Percentiles rank a stretch among this genome's conserved stretches.
Evolutionary conservation across 2,797 vertebrate species (phyloP).

Genomic region (Pteronotus mesoamericanus): DNA sequence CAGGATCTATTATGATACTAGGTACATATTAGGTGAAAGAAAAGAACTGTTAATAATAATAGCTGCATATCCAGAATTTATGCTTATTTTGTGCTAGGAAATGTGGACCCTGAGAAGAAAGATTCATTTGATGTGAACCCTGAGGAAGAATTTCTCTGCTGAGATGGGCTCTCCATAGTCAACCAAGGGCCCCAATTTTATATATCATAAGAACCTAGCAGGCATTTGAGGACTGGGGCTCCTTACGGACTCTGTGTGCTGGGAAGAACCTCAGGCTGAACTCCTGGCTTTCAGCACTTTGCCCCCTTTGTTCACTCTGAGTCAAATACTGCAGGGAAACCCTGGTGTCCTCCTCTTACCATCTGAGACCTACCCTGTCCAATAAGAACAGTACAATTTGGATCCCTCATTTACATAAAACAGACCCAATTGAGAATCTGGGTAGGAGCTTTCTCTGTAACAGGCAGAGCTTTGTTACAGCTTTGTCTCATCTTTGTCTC

Average conservation of each 20-base stretch:
- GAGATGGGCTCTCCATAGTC: neutral
- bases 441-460: neutral
- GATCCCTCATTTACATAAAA: neutral
- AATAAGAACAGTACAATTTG: neutral
- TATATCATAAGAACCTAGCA: neutral
- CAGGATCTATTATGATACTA: neutral
- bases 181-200: neutral
- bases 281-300: neutral
- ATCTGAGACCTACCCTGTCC: neutral
- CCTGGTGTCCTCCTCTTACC: neutral
- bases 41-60: neutral
- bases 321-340: neutral
- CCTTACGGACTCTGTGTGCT: neutral
- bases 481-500: no score
- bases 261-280: neutral
- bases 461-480: no score
- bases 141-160: neutral
- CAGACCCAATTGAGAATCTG: neutral
- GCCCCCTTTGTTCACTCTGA: neutral
- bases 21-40: neutral
- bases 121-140: neutral
- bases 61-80: neutral
- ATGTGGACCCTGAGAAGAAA: neutral
- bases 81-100: neutral
- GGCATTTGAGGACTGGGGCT: neutral